Evolutionary conservation across 2,113 vertebrate species (phyloP).

Genomic region (Hippocampus comes): DNA sequence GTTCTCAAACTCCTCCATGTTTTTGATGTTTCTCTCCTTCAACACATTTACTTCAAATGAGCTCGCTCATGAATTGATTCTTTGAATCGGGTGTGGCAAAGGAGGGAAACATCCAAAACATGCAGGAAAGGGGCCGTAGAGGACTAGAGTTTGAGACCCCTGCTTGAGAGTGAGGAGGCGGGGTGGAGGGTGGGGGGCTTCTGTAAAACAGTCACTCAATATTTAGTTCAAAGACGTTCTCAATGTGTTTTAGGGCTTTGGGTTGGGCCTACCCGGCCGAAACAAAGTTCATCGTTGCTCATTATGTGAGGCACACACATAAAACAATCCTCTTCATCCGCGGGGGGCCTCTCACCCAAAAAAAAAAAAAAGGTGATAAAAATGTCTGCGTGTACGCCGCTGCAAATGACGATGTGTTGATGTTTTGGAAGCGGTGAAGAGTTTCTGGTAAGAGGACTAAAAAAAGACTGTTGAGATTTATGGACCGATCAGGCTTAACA

Average conservation of each 20-base stretch:
- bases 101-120: no score
- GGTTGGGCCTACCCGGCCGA: background rate
- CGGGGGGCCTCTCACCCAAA: no score
- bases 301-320: background rate
- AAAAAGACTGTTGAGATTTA: slow-evolving; percentile 44
- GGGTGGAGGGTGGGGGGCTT: no score
- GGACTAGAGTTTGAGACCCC: no score
- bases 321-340: background rate
- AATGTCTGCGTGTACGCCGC: background rate
- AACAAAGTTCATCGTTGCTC: background rate
- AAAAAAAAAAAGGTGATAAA: background rate
- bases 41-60: no score
- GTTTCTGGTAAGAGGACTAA: slow-evolving; percentile 17
- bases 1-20: no score
- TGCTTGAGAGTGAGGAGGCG: background rate
- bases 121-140: no score
- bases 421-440: slow-evolving; percentile 11
- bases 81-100: no score
- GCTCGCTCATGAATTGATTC: no score
- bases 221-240: background rate
- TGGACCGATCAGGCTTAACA: slow-evolving; percentile 52
- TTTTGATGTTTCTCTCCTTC: no score
- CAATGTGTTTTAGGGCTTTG: background rate
- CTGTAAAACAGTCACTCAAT: background rate
- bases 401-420: background rate